phyloP scores from a whole-genome alignment of 2,113 vertebrate species.

The Xenopus laevis region DNA sequence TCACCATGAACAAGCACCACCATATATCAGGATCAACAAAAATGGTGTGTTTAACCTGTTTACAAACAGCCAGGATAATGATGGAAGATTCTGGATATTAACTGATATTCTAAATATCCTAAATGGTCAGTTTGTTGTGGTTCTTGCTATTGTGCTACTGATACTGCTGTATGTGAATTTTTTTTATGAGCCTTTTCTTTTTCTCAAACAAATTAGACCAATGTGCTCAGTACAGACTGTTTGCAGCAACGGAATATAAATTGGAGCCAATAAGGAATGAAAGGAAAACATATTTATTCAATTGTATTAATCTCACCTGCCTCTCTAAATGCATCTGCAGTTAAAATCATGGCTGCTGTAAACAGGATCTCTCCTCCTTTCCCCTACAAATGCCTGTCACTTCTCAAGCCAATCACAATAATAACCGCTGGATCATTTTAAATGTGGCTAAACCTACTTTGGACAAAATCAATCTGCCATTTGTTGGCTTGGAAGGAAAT shows the following conservation, averaged over 20 bases:
- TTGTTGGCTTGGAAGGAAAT: slow-evolving; percentile 81
- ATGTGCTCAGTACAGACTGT: slow-evolving; percentile 25
- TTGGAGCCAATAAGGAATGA: slow-evolving; percentile 42
- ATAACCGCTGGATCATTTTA: slow-evolving; percentile 83
- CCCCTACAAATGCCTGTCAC: slow-evolving; percentile 82
- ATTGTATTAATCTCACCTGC: slow-evolving; percentile 65
- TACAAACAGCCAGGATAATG: no score
- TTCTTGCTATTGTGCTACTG: no score
- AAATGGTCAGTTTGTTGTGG: no score
- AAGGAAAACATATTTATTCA: slow-evolving; percentile 61
- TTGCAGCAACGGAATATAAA: slow-evolving; percentile 23
- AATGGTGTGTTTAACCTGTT: no score
- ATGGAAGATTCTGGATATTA: no score
- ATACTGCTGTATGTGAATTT: no score
- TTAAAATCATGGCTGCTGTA: slow-evolving; percentile 72
- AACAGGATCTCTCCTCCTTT: slow-evolving; percentile 73
- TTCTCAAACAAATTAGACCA: no score
- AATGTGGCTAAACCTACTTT: slow-evolving; percentile 73
- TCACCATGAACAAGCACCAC: no score
- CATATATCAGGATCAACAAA: no score
- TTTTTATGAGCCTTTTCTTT: no score
- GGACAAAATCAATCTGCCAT: slow-evolving; percentile 93
- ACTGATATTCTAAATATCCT: no score
- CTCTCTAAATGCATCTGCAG: slow-evolving; percentile 74
- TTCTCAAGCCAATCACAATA: slow-evolving; percentile 80